Conservation (phyloP, 2,888 invertebrate species). For the Stegana nigrithorax region DNA sequence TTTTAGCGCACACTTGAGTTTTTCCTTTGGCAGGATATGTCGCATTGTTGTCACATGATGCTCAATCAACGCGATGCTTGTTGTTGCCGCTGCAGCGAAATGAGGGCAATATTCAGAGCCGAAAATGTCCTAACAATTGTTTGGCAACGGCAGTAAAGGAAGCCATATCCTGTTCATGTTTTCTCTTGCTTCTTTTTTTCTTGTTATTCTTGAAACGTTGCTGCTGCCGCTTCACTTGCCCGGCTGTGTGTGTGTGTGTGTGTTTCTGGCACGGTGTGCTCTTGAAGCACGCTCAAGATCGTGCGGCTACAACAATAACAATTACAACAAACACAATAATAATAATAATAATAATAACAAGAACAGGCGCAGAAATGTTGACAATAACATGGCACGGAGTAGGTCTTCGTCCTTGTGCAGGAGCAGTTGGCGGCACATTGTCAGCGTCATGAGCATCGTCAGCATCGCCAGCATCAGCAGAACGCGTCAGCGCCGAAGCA, state of each 20-base stretch:
- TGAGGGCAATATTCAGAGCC: neutral
- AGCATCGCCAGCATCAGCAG: neutral
- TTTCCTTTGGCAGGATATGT: slow-evolving; percentile 37
- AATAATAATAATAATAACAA: too few species aligned
- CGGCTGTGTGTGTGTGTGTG: too few species aligned
- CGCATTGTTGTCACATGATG: slow-evolving; percentile 40
- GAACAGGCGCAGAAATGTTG: neutral
- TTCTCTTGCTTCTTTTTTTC: too few species aligned
- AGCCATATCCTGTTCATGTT: slow-evolving; percentile 7
- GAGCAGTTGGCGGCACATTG: neutral
- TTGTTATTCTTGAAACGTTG: slow-evolving; percentile 5
- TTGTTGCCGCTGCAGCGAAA: neutral
- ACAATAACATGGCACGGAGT: neutral
- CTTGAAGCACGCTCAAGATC: slow-evolving; percentile 21
- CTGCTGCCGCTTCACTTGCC: neutral
- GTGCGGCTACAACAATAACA: neutral
- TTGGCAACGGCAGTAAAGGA: neutral
- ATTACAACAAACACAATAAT: neutral
- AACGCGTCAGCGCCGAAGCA: neutral
- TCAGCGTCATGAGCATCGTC: neutral
- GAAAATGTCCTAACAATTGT: neutral
- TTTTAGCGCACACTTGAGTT: slow-evolving; percentile 4
- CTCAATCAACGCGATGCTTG: slow-evolving; percentile 31
- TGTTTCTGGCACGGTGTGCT: too few species aligned
- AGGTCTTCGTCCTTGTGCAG: neutral